Conservation (phyloP, 2,888 invertebrate genomes). For the Cistogaster globosa region DNA sequence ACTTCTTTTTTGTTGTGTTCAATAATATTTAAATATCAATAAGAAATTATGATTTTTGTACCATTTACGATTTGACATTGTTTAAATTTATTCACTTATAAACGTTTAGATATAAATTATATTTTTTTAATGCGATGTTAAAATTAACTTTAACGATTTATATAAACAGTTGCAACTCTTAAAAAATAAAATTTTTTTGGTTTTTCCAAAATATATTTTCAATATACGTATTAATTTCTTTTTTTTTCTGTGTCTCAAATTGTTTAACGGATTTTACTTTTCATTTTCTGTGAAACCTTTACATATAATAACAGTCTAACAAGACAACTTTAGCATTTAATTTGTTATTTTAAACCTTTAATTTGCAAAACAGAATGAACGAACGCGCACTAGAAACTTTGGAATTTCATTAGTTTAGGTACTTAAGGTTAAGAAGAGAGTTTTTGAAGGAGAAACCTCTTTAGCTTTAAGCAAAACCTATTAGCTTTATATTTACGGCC, state of each 20-base stretch:
- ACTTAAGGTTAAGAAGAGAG: no score
- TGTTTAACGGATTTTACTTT: background rate
- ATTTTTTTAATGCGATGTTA: slow-evolving; percentile 11
- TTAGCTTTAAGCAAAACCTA: no score
- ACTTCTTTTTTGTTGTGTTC: slow-evolving; percentile 68
- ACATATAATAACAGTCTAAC: slow-evolving; percentile 23
- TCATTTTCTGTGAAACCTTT: background rate
- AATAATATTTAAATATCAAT: slow-evolving; percentile 45
- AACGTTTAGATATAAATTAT: slow-evolving; percentile 3
- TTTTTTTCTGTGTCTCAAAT: no score
- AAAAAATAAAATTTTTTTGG: slow-evolving; percentile 58
- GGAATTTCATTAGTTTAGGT: no score
- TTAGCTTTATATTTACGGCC: no score
- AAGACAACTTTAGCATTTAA: slow-evolving; percentile 50
- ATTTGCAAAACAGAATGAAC: slow-evolving; percentile 37
- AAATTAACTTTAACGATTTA: slow-evolving; percentile 3
- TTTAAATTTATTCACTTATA: slow-evolving; percentile 22
- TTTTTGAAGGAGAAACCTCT: no score
- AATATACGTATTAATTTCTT: no score
- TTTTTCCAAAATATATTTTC: slow-evolving; percentile 14
- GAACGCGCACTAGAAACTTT: background rate
- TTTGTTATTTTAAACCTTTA: slow-evolving; percentile 66
- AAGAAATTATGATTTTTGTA: slow-evolving; percentile 55
- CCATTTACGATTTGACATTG: slow-evolving; percentile 2
- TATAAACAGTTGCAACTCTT: slow-evolving; percentile 49